Percentiles rank a stretch among this genome's conserved stretches.
Conservation (phyloP, 2,797 vertebrate species). For the Morus bassanus region DNA sequence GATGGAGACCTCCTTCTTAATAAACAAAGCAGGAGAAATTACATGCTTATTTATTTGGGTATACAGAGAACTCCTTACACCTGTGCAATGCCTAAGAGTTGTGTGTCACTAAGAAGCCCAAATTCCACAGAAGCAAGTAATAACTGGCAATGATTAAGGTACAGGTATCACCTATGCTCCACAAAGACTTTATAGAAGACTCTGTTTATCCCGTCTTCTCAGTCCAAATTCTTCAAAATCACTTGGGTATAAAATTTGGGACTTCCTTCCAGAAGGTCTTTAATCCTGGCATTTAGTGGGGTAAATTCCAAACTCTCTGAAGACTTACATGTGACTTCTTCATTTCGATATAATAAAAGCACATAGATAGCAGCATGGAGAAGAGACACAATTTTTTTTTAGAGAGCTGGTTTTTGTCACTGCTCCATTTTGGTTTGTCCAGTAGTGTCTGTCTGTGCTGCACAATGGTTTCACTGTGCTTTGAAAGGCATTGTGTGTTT, state of each 20-base stretch:
- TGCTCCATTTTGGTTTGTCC: neutral
- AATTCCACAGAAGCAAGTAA: neutral
- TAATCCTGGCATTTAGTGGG: neutral
- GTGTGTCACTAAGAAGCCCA: neutral
- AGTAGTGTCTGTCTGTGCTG: neutral
- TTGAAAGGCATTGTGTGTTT: neutral
- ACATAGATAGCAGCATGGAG: neutral
- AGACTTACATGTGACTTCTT: neutral
- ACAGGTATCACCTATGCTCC: neutral
- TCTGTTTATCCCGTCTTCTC: neutral
- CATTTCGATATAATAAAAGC: neutral
- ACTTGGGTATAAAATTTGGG: neutral
- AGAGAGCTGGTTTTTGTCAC: neutral
- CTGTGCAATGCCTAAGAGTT: neutral
- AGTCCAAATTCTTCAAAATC: neutral
- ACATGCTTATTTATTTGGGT: neutral
- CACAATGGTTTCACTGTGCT: neutral
- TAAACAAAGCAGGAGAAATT: neutral
- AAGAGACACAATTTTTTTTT: neutral
- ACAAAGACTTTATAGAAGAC: neutral
- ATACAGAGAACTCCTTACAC: neutral
- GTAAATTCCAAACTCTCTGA: neutral
- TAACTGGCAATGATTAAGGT: neutral
- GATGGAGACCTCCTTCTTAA: neutral
- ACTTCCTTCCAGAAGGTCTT: neutral